phyloP scores from a whole-genome alignment of 1,140 invertebrate genomes.

The Campoletis sonorensis region DNA sequence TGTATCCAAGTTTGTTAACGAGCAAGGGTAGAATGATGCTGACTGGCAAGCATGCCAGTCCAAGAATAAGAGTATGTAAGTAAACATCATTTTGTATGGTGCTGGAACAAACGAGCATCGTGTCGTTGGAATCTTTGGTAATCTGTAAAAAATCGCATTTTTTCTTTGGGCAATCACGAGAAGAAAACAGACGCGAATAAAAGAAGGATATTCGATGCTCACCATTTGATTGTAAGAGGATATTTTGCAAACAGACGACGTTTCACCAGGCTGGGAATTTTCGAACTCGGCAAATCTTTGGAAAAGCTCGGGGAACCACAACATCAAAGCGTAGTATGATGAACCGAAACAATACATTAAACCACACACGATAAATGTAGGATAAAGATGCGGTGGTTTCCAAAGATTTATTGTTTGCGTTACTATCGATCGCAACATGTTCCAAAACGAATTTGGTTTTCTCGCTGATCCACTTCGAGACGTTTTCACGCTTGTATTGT shows the following conservation, averaged over 20 bases:
- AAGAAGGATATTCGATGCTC: not conserved
- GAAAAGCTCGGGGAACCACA: conserved; percentile 84
- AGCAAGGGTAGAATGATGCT: conserved; percentile 62
- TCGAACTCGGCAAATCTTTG: conserved; percentile 80
- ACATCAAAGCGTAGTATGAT: conserved; percentile 81
- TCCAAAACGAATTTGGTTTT: conserved; percentile 69
- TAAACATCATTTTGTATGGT: conserved; percentile 60
- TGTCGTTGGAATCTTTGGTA: not conserved
- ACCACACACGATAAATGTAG: conserved; percentile 36
- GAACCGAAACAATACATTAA: conserved; percentile 51
- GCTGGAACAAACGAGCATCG: conserved; percentile 22
- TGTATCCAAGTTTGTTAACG: conserved; percentile 62
- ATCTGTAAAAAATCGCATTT: not conserved
- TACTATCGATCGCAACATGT: conserved; percentile 1
- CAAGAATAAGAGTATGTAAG: conserved; percentile 64
- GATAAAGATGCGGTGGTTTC: conserved; percentile 46
- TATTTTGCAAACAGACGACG: conserved; percentile 79
- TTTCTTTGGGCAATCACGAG: not conserved
- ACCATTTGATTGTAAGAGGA: conserved; percentile 57
- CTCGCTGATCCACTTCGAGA: conserved; percentile 63
- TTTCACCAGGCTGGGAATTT: conserved; percentile 71
- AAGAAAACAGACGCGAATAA: not conserved
- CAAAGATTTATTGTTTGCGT: conserved; percentile 43
- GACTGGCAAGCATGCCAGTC: conserved; percentile 63
- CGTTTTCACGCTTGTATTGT: no score